Base-by-base conservation (phyloP, 2,888 invertebrate genomes). In the Ophioninae sp. region DNA sequence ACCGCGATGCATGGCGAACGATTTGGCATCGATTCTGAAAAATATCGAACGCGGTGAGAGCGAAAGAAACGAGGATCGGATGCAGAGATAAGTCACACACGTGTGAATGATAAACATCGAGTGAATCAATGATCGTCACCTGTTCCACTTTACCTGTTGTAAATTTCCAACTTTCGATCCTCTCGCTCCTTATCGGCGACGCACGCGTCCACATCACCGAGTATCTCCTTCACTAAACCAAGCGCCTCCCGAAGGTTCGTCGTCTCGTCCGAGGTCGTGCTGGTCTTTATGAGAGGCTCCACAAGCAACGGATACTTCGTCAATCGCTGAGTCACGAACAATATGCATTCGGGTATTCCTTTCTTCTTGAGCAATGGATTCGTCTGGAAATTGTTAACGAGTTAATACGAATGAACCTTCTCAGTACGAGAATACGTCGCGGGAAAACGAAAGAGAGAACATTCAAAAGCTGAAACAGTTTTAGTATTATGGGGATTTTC, bases 301-400 rank as follows among this genome's bases (percentile, higher is more conserved):
- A 99, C 95, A 5, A 99, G 94, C 39, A 98, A 93, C 0, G 99
- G 99, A 93, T 99, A 99, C 91, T 99, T 99, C 17, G 99, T 99
- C 64, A 99, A 94, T 86, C 99, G 95, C 93, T 99, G 99, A 0
- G 99, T 98, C 17, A 99, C 98, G 93, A 98, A 97, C 81, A 99
- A 93, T 88, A 99, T 97, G 92, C 98, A 99, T 93, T 99, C 99
- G 0, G 98, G 98, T 74, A 99, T 97, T 83, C 98, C 98, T 94
- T 98, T 98, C 93, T 98, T 97, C 93, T 98, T 97, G 81, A 98
- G 95, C 88, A 98, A 93, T 7, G 97, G 97, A 93, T 98, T 97
- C 79, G 96, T 95, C 91, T 94, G 91, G 0, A 50, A 76, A 76
- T 72, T 0, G n/a, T 37, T 10, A 10, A 7, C 85, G 76, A 65